Conservation (phyloP, 2,888 invertebrate species). For the Agriopis marginaria region DNA sequence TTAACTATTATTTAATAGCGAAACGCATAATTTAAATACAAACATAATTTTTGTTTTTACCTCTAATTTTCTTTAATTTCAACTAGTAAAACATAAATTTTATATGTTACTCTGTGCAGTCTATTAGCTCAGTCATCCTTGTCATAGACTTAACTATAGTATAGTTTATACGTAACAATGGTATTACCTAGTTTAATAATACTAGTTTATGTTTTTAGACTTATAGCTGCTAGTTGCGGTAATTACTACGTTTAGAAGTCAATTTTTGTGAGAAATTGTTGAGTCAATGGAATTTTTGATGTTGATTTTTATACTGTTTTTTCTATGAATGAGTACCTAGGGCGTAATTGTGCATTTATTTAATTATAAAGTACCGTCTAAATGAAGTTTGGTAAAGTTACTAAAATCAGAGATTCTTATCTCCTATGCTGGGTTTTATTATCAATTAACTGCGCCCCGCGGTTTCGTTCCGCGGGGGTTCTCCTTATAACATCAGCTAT, state of each 20-base stretch:
- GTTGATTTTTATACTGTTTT: slow-evolving; percentile 26
- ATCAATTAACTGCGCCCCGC: no score
- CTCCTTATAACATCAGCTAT: no score
- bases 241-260: slow-evolving; percentile 20
- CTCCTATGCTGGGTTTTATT: no score
- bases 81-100: neutral
- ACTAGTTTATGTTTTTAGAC: slow-evolving; percentile 31
- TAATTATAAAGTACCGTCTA: neutral
- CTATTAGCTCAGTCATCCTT: slow-evolving; percentile 11
- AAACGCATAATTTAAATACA: no score
- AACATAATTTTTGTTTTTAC: no score
- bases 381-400: neutral
- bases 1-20: no score
- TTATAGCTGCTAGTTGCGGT: slow-evolving; percentile 41
- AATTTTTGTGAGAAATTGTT: slow-evolving; percentile 17
- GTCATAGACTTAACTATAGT: slow-evolving; percentile 35
- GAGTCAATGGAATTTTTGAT: slow-evolving; percentile 23
- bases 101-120: neutral
- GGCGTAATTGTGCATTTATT: slow-evolving; percentile 3
- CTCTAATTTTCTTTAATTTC: no score
- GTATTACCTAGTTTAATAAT: slow-evolving; percentile 41
- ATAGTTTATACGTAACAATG: slow-evolving; percentile 34
- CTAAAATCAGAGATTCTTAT: no score
- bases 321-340: slow-evolving; percentile 29
- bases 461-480: no score